phyloP scores from a whole-genome alignment of 2,113 vertebrate genomes.

The Bothrops jararaca region DNA sequence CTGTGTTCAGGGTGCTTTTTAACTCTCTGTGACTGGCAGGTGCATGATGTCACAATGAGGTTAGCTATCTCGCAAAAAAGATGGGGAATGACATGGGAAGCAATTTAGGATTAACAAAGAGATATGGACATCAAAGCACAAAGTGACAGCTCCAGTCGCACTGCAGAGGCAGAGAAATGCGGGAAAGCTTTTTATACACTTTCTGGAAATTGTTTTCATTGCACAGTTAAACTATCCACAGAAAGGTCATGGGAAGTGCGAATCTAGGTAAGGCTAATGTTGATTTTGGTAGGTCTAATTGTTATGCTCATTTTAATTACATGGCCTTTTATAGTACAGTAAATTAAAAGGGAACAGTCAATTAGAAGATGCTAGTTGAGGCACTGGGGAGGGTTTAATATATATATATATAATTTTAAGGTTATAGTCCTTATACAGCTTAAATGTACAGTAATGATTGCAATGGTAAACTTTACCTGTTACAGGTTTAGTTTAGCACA shows the following conservation, averaged over 20 bases:
- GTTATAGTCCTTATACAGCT: slow-evolving; percentile 42
- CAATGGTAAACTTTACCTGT: background rate
- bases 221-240: slow-evolving; percentile 27
- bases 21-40: slow-evolving; percentile 35
- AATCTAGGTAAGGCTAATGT: slow-evolving; percentile 36
- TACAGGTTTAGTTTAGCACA: background rate
- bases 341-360: slow-evolving; percentile 42
- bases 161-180: slow-evolving; percentile 13
- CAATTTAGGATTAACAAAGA: background rate
- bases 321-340: background rate
- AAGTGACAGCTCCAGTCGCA: accelerated
- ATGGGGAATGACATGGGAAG: accelerated
- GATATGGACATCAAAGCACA: background rate
- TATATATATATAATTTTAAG: slow-evolving; percentile 49
- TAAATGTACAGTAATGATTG: background rate
- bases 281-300: slow-evolving; percentile 44
- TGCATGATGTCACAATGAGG: slow-evolving; percentile 33
- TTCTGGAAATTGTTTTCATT: slow-evolving; percentile 9
- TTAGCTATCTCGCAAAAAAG: slow-evolving; percentile 13
- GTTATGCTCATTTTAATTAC: slow-evolving; percentile 21
- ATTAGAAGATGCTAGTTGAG: slow-evolving; percentile 46
- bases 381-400: slow-evolving; percentile 26
- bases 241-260: slow-evolving; percentile 8
- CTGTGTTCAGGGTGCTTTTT: slow-evolving; percentile 26
- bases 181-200: background rate